A percentile compares a stretch with the other conserved stretches of the same genome.
Evolutionary conservation across 2,113 vertebrate genomes (phyloP).

Genomic region (Pelmatolapia mariae): DNA sequence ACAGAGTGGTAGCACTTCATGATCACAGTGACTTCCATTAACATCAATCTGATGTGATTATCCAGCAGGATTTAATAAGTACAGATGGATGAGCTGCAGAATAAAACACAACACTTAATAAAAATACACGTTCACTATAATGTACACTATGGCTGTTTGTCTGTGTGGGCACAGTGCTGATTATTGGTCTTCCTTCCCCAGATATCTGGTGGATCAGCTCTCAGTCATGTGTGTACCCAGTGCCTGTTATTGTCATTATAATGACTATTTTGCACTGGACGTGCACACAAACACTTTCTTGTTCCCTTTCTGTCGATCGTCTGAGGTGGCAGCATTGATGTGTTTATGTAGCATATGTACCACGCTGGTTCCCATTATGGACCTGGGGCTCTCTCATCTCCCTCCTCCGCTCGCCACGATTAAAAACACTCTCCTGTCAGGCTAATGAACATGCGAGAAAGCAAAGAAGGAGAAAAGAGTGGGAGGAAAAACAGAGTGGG

Average conservation of each 20-base stretch:
- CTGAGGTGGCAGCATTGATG: slow-evolving; percentile 19
- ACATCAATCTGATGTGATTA: not conserved
- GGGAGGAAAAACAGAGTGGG: not conserved
- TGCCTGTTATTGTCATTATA: not conserved
- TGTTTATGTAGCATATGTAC: slow-evolving; percentile 52
- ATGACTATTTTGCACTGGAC: slow-evolving; percentile 7
- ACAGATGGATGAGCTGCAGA: not conserved
- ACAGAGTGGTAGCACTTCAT: not conserved
- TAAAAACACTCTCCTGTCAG: slow-evolving; percentile 54
- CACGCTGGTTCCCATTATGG: slow-evolving; percentile 59
- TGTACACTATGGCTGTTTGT: not conserved
- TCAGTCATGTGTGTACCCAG: not conserved
- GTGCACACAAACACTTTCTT: not conserved
- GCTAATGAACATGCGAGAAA: slow-evolving; percentile 55
- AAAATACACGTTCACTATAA: not conserved
- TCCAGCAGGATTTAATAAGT: not conserved
- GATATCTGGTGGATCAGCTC: not conserved
- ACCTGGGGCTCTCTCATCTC: slow-evolving; percentile 12
- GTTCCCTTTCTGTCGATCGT: not conserved
- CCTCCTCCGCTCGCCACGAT: slow-evolving; percentile 37
- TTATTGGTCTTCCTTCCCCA: not conserved
- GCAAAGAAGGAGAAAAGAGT: slow-evolving; percentile 18
- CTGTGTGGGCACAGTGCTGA: not conserved
- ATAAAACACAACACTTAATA: not conserved
- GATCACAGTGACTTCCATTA: not conserved